These are phyloP conservation scores for Pachliopta kotzebuea DNA, from an alignment of 2,888 invertebrate species.

Conservation along the genomic window DNA sequence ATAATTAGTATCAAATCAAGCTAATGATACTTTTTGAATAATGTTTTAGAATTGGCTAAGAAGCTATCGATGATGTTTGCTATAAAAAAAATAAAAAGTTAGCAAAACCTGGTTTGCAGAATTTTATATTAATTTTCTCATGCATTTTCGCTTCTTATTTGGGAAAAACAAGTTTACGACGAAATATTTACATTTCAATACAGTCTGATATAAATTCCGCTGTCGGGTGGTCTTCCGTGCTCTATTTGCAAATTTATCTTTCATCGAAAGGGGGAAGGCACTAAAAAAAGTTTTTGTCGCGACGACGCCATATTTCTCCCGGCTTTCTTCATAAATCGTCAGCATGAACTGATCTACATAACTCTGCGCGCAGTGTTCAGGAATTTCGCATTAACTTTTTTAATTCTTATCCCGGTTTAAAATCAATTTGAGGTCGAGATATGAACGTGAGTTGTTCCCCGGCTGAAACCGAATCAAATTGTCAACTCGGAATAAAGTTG, in stretches of 20 bases:
- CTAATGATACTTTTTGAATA: neutral
- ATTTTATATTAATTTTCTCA: slow-evolving; percentile 2
- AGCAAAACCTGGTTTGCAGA: neutral
- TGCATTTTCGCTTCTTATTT: slow-evolving; percentile 22
- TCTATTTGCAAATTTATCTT: slow-evolving; percentile 70
- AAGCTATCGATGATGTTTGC: no score
- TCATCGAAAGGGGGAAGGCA: slow-evolving; percentile 59
- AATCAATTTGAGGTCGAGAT: slow-evolving; percentile 24
- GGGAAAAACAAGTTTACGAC: slow-evolving; percentile 46
- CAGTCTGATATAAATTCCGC: slow-evolving; percentile 48
- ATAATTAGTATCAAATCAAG: slow-evolving; percentile 4
- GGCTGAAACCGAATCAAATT: neutral
- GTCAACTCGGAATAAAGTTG: neutral
- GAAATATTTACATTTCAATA: slow-evolving; percentile 63
- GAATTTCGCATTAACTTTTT: slow-evolving; percentile 38
- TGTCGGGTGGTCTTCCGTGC: slow-evolving; percentile 50
- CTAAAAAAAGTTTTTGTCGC: slow-evolving; percentile 70
- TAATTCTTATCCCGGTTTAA: slow-evolving; percentile 30
- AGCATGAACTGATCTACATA: slow-evolving; percentile 69
- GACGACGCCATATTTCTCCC: slow-evolving; percentile 66
- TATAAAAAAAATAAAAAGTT: neutral
- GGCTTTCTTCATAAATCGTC: slow-evolving; percentile 73
- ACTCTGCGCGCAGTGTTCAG: slow-evolving; percentile 41
- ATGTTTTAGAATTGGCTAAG: neutral
- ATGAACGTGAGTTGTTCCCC: neutral